Percentiles rank a stretch among this genome's conserved stretches.
Conservation (phyloP, 2,888 invertebrate species). For the Falcaria lacertinaria region DNA sequence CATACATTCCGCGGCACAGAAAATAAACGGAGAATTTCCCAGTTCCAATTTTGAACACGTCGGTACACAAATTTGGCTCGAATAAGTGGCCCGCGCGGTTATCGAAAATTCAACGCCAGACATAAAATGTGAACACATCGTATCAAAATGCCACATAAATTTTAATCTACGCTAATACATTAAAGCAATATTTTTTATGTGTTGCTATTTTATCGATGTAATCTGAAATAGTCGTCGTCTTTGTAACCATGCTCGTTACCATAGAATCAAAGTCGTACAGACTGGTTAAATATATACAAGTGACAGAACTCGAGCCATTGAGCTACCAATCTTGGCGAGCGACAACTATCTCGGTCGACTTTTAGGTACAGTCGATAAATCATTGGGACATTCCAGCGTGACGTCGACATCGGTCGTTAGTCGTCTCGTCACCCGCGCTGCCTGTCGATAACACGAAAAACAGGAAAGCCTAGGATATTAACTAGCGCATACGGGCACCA, state of each 20-base stretch:
- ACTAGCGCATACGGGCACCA: slow-evolving; percentile 6
- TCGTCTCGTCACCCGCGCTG: slow-evolving; percentile 43
- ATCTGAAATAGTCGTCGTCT: too few species aligned
- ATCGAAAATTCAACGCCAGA: slow-evolving; percentile 48
- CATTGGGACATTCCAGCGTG: slow-evolving; percentile 58
- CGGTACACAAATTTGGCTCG: slow-evolving; percentile 53
- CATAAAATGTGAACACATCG: slow-evolving; percentile 27
- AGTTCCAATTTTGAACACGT: slow-evolving; percentile 54
- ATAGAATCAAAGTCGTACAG: too few species aligned
- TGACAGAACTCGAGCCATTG: background rate
- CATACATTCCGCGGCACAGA: slow-evolving; percentile 9
- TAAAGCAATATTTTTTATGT: background rate
- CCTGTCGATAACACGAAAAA: slow-evolving; percentile 53
- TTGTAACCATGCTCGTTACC: too few species aligned
- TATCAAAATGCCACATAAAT: slow-evolving; percentile 19
- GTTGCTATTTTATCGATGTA: background rate
- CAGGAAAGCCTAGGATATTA: slow-evolving; percentile 29
- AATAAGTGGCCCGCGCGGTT: slow-evolving; percentile 55
- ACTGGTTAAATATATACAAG: background rate
- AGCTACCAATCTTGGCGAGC: slow-evolving; percentile 5
- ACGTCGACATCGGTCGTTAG: slow-evolving; percentile 58
- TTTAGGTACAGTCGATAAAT: slow-evolving; percentile 51
- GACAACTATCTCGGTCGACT: slow-evolving; percentile 26
- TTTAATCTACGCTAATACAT: background rate
- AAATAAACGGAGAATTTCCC: slow-evolving; percentile 21